Conservation (phyloP, 2,113 vertebrate species). For the Neolamprologus kungweensis region DNA sequence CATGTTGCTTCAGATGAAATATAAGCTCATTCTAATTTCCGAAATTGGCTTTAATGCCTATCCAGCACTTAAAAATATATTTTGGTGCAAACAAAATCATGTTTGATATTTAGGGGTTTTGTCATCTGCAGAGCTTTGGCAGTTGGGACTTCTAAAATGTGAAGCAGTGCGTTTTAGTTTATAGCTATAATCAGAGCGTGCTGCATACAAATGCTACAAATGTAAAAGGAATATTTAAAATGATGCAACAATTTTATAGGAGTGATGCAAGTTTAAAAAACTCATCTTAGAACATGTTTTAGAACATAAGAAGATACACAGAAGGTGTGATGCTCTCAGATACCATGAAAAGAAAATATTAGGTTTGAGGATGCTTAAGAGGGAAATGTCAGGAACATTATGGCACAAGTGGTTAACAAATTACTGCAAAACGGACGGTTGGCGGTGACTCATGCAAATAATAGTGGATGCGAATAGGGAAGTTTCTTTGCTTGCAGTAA, state of each 20-base stretch:
- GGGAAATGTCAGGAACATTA: not conserved
- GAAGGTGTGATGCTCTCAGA: not conserved
- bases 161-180: not conserved
- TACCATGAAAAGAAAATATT: not conserved
- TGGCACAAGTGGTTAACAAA: not conserved
- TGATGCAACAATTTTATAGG: not conserved
- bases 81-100: not conserved
- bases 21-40: not conserved
- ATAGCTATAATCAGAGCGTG: not conserved
- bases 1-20: not conserved
- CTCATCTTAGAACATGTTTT: not conserved
- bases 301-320: not conserved
- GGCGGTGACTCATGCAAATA: slow-evolving; percentile 28
- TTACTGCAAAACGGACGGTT: not conserved
- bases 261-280: not conserved
- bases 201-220: not conserved
- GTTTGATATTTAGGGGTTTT: not conserved
- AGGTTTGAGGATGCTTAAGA: not conserved
- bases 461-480: slow-evolving; percentile 17
- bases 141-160: not conserved
- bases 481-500: slow-evolving; percentile 13
- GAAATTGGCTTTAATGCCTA: not conserved
- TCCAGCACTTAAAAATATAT: not conserved
- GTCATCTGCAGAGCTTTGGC: not conserved
- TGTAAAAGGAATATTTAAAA: not conserved